phyloP scores from a whole-genome alignment of 2,113 vertebrate species.

The Pithys albifrons region DNA sequence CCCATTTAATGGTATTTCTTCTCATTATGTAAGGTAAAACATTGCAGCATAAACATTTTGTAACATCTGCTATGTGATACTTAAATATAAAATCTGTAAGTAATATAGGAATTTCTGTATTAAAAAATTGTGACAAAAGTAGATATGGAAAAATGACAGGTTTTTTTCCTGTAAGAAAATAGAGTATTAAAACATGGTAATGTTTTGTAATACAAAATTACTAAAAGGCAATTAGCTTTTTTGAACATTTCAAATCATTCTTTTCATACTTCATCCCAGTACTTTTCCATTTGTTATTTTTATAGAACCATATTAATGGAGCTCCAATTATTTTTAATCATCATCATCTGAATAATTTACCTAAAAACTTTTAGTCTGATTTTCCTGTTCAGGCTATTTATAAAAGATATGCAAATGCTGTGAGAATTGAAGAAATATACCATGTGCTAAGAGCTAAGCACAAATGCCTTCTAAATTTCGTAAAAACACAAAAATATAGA shows the following conservation, averaged over 20 bases:
- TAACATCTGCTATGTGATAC: neutral
- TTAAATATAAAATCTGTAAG: neutral
- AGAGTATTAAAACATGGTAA: neutral
- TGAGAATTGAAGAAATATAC: neutral
- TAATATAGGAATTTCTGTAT: neutral
- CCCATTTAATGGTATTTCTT: neutral
- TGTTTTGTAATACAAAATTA: neutral
- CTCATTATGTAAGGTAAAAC: neutral
- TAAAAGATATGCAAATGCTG: neutral
- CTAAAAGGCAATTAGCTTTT: neutral
- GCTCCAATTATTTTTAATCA: slow-evolving; percentile 43
- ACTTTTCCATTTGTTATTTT: slow-evolving; percentile 21
- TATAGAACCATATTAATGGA: neutral
- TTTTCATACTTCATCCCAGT: neutral
- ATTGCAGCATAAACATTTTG: neutral
- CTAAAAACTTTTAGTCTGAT: neutral
- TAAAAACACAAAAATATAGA: neutral
- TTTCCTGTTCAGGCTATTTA: slow-evolving; percentile 33
- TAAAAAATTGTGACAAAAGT: neutral
- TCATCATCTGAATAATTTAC: slow-evolving; percentile 27
- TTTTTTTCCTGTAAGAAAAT: neutral
- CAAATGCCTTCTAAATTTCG: neutral
- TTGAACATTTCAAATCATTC: neutral
- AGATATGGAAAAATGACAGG: neutral
- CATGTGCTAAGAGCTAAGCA: neutral